Evolutionary conservation across 2,113 vertebrate species (phyloP), one percentile per base, ranked within the genome.

Genomic region (Hypomesus transpacificus): DNA sequence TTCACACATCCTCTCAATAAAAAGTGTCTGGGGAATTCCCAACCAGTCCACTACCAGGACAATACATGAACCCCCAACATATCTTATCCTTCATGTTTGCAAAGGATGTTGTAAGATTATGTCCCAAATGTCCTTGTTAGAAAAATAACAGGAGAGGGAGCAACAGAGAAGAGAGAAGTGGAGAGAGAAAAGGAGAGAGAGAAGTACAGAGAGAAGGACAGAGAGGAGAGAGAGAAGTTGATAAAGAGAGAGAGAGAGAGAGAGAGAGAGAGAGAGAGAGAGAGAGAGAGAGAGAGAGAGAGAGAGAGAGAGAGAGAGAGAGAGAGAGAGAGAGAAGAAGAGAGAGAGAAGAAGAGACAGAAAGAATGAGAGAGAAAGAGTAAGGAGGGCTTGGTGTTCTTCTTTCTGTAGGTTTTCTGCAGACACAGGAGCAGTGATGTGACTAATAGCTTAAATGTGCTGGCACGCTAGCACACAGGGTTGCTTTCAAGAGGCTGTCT

Each of bases 51-150:
- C 7, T 46, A 11, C 5, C 31, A 9, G 39, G 39, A 46, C 39
- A 46, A 84, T 80, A 89, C 80, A 82, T 85, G 66, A 63, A 82
- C 74, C 76, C 72, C 76, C 72, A 75, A 82, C 75, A 46, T 69
- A 53, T 52, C 34, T 76, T 75, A 74, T 57, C 24, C 65, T 70
- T 20, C 66, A 69, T 58, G 60, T 75, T 70, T 81, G 75, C 79
- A 86, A 86, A 76, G 65, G 57, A 50, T 78, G 77, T 72, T 73
- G 73, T 58, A 66, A 78, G 82, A 89, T 86, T 87, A 88, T 78
- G 75, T 91, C 87, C 87, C 88, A 78, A 66, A 85, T 86, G 87
- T 81, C 87, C 84, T 88, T 87, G 85, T 89, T 89, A 89, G 75
- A 80, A 82, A 79, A 74, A 74, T 59, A 69, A 75, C 80, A 66